phyloP scores from a whole-genome alignment of 2,888 invertebrate species.

The Lasioglossum villosulum region DNA sequence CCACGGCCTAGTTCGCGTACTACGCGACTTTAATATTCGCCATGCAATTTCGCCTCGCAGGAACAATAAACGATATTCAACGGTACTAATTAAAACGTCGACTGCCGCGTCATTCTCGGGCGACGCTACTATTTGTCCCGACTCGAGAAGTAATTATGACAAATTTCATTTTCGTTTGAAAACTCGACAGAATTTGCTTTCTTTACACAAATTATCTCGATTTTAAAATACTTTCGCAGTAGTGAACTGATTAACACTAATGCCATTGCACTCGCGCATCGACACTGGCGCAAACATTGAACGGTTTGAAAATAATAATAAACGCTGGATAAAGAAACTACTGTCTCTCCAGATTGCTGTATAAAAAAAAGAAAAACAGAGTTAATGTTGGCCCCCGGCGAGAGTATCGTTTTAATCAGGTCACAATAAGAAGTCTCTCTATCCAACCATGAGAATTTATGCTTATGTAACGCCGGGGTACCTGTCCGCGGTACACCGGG shows the following conservation, averaged over 20 bases:
- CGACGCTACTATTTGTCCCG: background rate
- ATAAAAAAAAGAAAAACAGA: background rate
- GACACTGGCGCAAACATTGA: too few species aligned
- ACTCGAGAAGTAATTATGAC: background rate
- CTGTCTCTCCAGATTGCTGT: background rate
- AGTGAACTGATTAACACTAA: background rate
- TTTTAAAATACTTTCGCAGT: background rate
- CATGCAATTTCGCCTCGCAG: slow-evolving; percentile 8
- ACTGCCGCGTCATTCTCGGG: background rate
- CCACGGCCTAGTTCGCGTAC: slow-evolving; percentile 56
- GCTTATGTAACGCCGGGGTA: slow-evolving; percentile 40
- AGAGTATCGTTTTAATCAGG: slow-evolving; percentile 1
- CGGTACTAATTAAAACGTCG: background rate
- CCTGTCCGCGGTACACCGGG: slow-evolving; percentile 28
- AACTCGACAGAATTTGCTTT: background rate
- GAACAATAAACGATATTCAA: slow-evolving; percentile 10
- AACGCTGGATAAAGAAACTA: background rate
- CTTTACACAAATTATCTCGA: background rate
- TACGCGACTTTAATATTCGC: slow-evolving; percentile 44
- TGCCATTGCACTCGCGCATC: too few species aligned
- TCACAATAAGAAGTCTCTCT: background rate
- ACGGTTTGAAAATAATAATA: background rate
- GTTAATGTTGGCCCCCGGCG: background rate
- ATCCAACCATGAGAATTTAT: slow-evolving; percentile 22
- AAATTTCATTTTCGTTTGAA: background rate